Percentiles rank a stretch among this genome's conserved stretches.
phyloP scores from a whole-genome alignment of 1,140 invertebrate genomes.

The Microplitis mediator region DNA sequence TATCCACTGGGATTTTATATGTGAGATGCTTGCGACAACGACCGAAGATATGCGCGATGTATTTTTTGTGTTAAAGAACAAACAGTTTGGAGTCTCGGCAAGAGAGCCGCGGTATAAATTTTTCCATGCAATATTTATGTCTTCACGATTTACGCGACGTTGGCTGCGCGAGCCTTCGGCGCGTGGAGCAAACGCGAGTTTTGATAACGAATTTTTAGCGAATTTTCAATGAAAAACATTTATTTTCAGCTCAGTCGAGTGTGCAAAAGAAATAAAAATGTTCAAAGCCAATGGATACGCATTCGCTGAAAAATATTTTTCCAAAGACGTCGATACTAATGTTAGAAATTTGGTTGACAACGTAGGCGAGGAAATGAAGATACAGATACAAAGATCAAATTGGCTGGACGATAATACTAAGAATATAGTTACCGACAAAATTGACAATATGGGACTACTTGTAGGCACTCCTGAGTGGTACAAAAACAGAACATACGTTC shows the following conservation, averaged over 20 bases:
- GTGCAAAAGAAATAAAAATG: constrained; percentile 8
- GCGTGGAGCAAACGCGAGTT: too few relatives aligned
- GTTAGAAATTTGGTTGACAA: constrained; percentile 13
- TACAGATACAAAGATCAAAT: constrained; percentile 24
- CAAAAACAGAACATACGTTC: constrained; percentile 21
- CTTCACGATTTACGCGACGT: too few relatives aligned
- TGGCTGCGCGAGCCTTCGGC: too few relatives aligned
- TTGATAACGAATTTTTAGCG: too few relatives aligned
- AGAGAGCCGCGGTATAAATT: constrained; percentile 12
- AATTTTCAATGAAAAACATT: not conserved
- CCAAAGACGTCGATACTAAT: not conserved
- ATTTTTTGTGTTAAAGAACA: not conserved
- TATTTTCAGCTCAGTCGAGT: constrained; percentile 6
- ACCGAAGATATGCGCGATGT: constrained; percentile 28
- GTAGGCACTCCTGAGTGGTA: constrained; percentile 68
- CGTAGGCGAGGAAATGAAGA: constrained; percentile 17
- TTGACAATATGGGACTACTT: constrained; percentile 64
- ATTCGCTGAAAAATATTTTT: constrained; percentile 15
- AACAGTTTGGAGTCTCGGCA: constrained; percentile 14
- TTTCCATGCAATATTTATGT: not conserved
- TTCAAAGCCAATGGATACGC: not conserved
- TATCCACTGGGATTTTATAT: constrained; percentile 40
- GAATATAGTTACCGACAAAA: constrained; percentile 66
- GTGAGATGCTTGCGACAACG: constrained; percentile 26
- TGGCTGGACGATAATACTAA: constrained; percentile 72